These are phyloP conservation scores for Drosophila tani DNA, from an alignment of 1,140 invertebrate genomes.

Conservation along the genomic window DNA sequence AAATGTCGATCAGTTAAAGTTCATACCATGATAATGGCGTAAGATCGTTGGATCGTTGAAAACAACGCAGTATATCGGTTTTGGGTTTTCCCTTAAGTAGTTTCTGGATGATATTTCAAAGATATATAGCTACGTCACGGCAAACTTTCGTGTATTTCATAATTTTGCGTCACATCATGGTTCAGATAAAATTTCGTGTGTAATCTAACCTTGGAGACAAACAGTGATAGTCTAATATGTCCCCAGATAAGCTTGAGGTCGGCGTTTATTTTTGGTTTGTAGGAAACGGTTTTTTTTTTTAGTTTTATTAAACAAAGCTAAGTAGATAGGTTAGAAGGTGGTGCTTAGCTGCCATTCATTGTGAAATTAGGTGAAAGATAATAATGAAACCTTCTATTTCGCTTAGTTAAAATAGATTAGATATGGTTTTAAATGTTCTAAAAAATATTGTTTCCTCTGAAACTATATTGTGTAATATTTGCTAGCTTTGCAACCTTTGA, in stretches of 20 bases:
- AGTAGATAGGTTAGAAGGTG: neutral
- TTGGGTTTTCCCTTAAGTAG: slow-evolving; percentile 20
- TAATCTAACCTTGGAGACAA: slow-evolving; percentile 24
- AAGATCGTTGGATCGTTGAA: slow-evolving; percentile 13
- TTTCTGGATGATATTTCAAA: slow-evolving; percentile 19
- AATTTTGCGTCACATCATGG: slow-evolving; percentile 38
- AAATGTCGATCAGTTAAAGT: slow-evolving; percentile 42
- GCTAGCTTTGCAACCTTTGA: neutral
- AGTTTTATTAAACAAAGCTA: slow-evolving; percentile 7
- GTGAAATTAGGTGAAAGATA: slow-evolving; percentile 9
- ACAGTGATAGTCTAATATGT: slow-evolving; percentile 2
- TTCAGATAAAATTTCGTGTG: slow-evolving; percentile 27
- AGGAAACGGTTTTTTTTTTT: neutral
- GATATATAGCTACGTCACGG: slow-evolving; percentile 30
- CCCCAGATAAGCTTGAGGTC: slow-evolving; percentile 17
- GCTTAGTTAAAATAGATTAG: neutral
- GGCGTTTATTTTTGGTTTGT: slow-evolving; percentile 16
- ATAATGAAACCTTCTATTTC: neutral
- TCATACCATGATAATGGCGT: slow-evolving; percentile 19
- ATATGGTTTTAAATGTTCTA: neutral
- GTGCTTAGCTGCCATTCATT: neutral
- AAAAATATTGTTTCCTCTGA: neutral
- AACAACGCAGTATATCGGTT: slow-evolving; percentile 32
- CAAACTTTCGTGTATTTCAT: slow-evolving; percentile 26
- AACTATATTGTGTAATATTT: neutral